These are phyloP conservation scores for Cyanoderma ruficeps DNA, from an alignment of 2,113 vertebrate species.

Conservation along the genomic window DNA sequence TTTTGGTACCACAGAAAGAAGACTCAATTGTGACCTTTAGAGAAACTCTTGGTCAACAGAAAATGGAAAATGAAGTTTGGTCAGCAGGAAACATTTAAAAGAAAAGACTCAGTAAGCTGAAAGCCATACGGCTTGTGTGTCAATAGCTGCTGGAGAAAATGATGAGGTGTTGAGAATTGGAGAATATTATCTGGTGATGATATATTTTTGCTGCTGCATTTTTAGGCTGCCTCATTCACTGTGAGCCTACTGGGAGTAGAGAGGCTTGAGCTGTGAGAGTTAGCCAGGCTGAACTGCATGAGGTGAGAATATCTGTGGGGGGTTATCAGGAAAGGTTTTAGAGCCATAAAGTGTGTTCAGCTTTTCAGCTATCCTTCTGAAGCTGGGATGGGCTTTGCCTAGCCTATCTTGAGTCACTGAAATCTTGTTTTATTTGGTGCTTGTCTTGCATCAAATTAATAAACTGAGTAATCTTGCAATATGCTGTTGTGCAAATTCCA, in stretches of 20 bases:
- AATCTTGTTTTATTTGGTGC: not conserved
- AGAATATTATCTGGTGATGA: constrained; percentile 6
- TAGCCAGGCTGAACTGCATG: not conserved
- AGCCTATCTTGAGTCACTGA: not conserved
- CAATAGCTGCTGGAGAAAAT: not conserved
- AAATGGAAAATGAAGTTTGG: not conserved
- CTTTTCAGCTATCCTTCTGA: not conserved
- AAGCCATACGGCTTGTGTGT: not conserved
- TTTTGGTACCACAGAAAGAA: not conserved
- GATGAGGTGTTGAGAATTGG: constrained; percentile 14
- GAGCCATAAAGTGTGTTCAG: not conserved
- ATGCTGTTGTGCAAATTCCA: not conserved
- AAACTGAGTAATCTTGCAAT: not conserved
- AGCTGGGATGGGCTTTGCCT: not conserved
- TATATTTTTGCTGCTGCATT: constrained; percentile 17
- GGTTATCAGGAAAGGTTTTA: not conserved
- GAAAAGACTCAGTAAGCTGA: not conserved
- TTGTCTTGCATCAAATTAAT: not conserved
- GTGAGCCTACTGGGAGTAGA: not conserved
- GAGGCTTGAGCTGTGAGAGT: not conserved
- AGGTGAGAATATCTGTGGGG: not conserved
- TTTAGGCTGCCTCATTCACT: not conserved
- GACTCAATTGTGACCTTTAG: not conserved
- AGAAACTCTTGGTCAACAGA: constrained; percentile 2
- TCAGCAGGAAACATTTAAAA: constrained; percentile 7